Evolutionary conservation across 1,140 invertebrate species (phyloP).

Genomic region (Saxidomus purpurata): DNA sequence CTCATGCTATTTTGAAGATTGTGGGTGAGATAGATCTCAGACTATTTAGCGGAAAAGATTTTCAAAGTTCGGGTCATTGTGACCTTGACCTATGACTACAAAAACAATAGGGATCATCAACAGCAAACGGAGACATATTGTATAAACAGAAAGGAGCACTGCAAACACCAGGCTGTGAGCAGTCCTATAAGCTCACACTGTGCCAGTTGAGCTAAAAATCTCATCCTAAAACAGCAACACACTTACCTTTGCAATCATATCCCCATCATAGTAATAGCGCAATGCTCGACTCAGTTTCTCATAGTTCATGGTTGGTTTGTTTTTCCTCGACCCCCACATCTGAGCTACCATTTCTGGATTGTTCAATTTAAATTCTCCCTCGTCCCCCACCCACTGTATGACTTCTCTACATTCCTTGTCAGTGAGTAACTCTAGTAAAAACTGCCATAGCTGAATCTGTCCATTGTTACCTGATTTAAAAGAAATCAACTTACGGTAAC

Average conservation of each 20-base stretch:
- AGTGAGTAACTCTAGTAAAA: slow-evolving; percentile 97
- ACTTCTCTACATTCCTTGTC: slow-evolving; percentile 87
- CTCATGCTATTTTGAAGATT: neutral
- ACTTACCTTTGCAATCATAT: slow-evolving; percentile 97
- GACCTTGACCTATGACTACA: too few species aligned
- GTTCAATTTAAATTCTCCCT: slow-evolving; percentile 99
- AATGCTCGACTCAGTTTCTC: slow-evolving; percentile 98
- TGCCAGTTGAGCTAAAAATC: too few species aligned
- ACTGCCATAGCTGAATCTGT: slow-evolving; percentile 99
- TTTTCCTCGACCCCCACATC: slow-evolving; percentile 98
- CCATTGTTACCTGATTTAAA: slow-evolving; percentile 91
- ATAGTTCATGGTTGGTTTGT: slow-evolving; percentile 99
- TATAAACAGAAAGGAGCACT: too few species aligned
- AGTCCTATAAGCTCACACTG: too few species aligned
- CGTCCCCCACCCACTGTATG: slow-evolving; percentile 97
- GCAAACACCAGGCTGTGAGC: too few species aligned
- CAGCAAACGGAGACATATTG: too few species aligned
- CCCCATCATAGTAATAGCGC: slow-evolving; percentile 99
- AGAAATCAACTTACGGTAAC: neutral
- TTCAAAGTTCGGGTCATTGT: too few species aligned
- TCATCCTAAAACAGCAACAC: too few species aligned
- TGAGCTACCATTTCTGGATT: slow-evolving; percentile 99
- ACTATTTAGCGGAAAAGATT: too few species aligned
- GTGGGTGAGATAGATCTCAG: too few species aligned
- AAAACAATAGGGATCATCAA: too few species aligned